These are phyloP conservation scores for Chrysochloris asiatica DNA, from an alignment of 2,113 vertebrate genomes.

Conservation along the genomic window DNA sequence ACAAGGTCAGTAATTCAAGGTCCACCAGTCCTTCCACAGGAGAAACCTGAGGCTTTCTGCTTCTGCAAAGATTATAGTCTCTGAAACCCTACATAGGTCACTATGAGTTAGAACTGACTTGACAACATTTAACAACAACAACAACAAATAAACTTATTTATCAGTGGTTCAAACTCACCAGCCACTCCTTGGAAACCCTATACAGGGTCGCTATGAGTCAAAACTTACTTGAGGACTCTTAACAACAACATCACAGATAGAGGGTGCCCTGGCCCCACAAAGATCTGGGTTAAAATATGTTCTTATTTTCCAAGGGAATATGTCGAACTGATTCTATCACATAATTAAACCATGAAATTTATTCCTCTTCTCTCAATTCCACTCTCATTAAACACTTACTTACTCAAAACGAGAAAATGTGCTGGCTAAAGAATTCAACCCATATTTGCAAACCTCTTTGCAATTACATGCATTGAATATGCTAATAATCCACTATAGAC, in stretches of 20 bases:
- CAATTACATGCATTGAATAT: neutral
- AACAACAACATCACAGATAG: neutral
- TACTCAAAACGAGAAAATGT: neutral
- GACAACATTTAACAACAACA: too few species aligned
- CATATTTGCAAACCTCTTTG: neutral
- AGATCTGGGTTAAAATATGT: neutral
- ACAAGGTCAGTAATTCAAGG: neutral
- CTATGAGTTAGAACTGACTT: neutral
- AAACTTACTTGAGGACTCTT: too few species aligned
- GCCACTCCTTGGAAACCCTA: too few species aligned
- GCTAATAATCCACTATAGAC: slow-evolving; percentile 10
- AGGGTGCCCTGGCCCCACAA: neutral
- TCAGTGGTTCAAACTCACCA: too few species aligned
- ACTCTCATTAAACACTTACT: neutral
- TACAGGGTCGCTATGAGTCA: neutral
- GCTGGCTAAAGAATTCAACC: neutral
- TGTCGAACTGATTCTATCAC: neutral
- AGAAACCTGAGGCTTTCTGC: too few species aligned
- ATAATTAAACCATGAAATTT: neutral
- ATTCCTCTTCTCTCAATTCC: neutral
- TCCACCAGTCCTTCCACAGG: neutral
- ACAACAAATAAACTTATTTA: too few species aligned
- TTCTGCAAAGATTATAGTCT: too few species aligned
- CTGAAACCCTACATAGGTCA: neutral
- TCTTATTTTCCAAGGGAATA: neutral